Base-by-base conservation (phyloP, 2,113 vertebrate genomes). In the Salvelinus namaycush region DNA sequence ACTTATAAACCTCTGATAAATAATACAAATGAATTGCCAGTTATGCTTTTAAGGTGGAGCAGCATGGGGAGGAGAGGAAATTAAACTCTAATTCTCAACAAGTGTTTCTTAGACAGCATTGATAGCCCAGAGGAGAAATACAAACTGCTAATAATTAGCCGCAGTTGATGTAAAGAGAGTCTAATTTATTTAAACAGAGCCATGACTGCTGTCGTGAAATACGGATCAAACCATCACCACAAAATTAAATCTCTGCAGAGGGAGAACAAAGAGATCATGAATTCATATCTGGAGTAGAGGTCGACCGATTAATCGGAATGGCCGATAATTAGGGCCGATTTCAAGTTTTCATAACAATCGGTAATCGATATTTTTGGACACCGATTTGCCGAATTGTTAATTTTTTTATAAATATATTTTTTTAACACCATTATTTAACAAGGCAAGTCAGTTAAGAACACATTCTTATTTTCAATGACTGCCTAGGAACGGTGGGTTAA, bases 11-110 rank as follows among this genome's bases (percentile, higher is more conserved):
- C 75, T 3, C 84, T 75, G 85, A 91, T 89, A 90, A 92, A 90
- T 92, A 87, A 88, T 75, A 83, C 31, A 81, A 86, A 72, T 85
- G 81, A 75, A 69, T 86, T 88, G 89, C 78, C 90, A 89, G 87
- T 91, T 90, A 78, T 70, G 87, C 82, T 89, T 90, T 90, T 84
- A 81, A 81, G 76, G 71, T 88, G 80, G 80, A 85, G 81, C 77
- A 24, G 79, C 14, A 8, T 9, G 0, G 20, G 13, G 65, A 49
- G 20, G 24, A 79, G 64, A 84, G 83, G 82, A 89, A 91, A 88
- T 86, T 69, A 83, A 87, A 74, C 78, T 79, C 89, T 89, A 84
- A 84, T 82, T 86, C 85, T 84, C 26, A 70, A 69, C 26, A 67
- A 67, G 65, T 13, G 65, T 67, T 62, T 62, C 7, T 62, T 16